Evolutionary conservation across 2,113 vertebrate genomes (phyloP), one percentile per base, ranked within the genome.

Genomic region (Brienomyrus longianalis): DNA sequence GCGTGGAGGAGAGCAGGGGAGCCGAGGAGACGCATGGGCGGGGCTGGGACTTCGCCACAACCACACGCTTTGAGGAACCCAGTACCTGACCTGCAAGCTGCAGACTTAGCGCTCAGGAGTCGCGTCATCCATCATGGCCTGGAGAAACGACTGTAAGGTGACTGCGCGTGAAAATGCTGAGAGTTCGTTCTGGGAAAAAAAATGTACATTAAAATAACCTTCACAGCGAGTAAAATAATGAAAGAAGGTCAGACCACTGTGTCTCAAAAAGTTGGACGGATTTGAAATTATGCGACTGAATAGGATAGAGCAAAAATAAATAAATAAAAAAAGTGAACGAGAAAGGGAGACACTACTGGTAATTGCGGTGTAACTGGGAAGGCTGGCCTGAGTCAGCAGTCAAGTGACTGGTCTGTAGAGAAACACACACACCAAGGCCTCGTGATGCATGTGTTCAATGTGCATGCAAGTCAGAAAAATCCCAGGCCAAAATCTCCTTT

Each of bases 241-340:
- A 70, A 77, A 13, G 4, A 2, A 35, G 27, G n/a, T 74, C 10
- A 74, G 31, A 35, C 3, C 27, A 39, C 70, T 0, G 1, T 3
- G 31, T 77, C 23, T 48, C 48, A 15, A 74, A 31, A 9, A 80
- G 50, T 56, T 11, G 19, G 74, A 89, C 59, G 50, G 50, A 56
- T 19, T 35, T 23, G 11, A 51, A 51, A 4, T 5, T 35, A n/a
- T 45, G 19, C 21, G 80, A 48, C 47, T 35, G 50, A 70, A 47
- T 48, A 74, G 88, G 47, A 43, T 35, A 27, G 74, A 96, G 80
- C 0, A 13, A 95, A 96, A 95, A 89, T 31, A 39, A 39, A 39
- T 39, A 39, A 39, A 39, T 39, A 39, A 39, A 96, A 94, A 17
- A 95, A 95, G 17, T n/a, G 56, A 52, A 83, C 23, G 27, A 84